Evolutionary conservation across 2,113 vertebrate species (phyloP).

Genomic region (Benitochromis conjunctus): DNA sequence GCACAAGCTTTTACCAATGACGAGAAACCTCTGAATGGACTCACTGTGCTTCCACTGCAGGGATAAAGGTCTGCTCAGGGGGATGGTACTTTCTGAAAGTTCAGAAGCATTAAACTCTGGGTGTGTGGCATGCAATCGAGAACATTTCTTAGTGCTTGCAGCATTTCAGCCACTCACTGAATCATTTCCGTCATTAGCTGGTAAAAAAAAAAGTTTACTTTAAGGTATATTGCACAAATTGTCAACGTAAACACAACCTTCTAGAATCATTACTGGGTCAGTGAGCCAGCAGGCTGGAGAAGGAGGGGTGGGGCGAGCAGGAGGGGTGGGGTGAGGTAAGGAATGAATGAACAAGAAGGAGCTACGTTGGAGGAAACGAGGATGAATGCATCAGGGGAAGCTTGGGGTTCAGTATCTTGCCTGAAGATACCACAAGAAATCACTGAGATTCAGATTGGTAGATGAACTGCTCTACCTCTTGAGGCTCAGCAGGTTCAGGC

Average conservation of each 20-base stretch:
- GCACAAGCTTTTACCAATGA: neutral
- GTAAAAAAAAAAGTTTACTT: neutral
- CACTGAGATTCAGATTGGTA: neutral
- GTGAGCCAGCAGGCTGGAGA: neutral
- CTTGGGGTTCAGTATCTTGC: neutral
- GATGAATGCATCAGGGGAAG: neutral
- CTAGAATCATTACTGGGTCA: neutral
- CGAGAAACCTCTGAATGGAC: neutral
- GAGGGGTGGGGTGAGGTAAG: neutral
- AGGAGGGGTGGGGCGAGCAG: neutral
- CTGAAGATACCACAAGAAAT: neutral
- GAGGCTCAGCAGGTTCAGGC: neutral
- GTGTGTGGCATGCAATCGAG: neutral
- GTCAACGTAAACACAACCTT: neutral
- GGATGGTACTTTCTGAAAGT: neutral
- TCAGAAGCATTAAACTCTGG: neutral
- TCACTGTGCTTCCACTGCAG: neutral
- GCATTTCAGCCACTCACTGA: neutral
- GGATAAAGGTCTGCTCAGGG: neutral
- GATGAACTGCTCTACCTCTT: neutral
- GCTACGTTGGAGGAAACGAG: neutral
- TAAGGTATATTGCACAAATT: neutral
- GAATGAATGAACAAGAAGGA: neutral
- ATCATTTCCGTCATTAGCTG: neutral
- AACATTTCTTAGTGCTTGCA: neutral